A percentile compares a stretch with the other conserved stretches of the same genome.
These are phyloP conservation scores for Camponotus pennsylvanicus DNA, from an alignment of 1,140 invertebrate species.

Conservation along the genomic window DNA sequence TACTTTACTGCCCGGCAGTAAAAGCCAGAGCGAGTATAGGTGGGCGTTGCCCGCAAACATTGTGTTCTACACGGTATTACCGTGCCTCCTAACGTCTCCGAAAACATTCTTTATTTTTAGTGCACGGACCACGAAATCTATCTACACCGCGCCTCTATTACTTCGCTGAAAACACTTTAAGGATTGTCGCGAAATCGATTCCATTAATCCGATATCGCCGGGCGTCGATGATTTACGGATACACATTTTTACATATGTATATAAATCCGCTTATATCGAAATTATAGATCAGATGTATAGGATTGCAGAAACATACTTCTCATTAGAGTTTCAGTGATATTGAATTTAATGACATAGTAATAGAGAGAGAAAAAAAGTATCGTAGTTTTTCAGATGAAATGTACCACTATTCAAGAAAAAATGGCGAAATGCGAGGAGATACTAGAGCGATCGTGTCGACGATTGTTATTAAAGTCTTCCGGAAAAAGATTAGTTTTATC, in stretches of 20 bases:
- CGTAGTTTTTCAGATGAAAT: not conserved
- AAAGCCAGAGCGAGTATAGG: slow-evolving; percentile 76
- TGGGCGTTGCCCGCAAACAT: slow-evolving; percentile 82
- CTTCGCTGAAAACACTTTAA: slow-evolving; percentile 17
- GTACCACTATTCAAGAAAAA: slow-evolving; percentile 26
- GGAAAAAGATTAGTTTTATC: not conserved
- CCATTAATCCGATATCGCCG: slow-evolving; percentile 31
- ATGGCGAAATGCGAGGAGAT: not conserved
- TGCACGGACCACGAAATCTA: slow-evolving; percentile 47
- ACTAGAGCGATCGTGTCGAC: not conserved
- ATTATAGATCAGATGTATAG: slow-evolving; percentile 68
- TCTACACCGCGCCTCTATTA: slow-evolving; percentile 33
- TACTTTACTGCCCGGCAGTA: slow-evolving; percentile 81
- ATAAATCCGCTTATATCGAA: slow-evolving; percentile 60
- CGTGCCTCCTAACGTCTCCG: slow-evolving; percentile 52
- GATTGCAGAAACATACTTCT: slow-evolving; percentile 67
- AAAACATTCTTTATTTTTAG: slow-evolving; percentile 79
- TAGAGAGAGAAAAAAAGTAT: not conserved
- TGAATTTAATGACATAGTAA: slow-evolving; percentile 59
- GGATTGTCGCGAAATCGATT: slow-evolving; percentile 7
- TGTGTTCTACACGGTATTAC: slow-evolving; percentile 76
- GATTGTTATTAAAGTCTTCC: slow-evolving; percentile 24
- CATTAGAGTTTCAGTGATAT: slow-evolving; percentile 49
- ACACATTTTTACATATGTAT: too few relatives aligned
- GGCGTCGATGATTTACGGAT: not conserved